These are phyloP conservation scores for Boloria euphrosyne DNA, from an alignment of 2,888 invertebrate genomes.

Conservation along the genomic window DNA sequence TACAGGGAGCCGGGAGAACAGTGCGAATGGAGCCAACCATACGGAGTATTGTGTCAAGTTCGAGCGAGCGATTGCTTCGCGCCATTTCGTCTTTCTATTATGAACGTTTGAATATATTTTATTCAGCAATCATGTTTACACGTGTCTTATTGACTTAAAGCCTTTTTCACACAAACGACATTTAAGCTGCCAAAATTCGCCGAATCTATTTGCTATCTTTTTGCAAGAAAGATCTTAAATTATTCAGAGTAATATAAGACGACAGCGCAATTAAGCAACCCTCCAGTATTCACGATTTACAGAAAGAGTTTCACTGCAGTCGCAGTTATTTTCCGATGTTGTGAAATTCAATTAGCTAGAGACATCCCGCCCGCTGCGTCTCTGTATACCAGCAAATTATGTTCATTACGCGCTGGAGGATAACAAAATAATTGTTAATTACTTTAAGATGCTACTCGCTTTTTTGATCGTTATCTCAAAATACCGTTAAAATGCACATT, in stretches of 20 bases:
- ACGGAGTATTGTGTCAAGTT: conserved; percentile 63
- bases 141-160: background rate
- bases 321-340: conserved; percentile 56
- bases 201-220: conserved; percentile 11
- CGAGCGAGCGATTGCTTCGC: conserved; percentile 69
- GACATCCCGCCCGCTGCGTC: conserved; percentile 50
- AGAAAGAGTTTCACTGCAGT: conserved; percentile 55
- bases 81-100: conserved; percentile 59
- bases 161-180: background rate
- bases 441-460: conserved; percentile 54
- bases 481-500: conserved; percentile 31
- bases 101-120: conserved; percentile 42
- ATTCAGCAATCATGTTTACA: conserved; percentile 22
- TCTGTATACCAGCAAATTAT: conserved; percentile 59
- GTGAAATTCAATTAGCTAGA: conserved; percentile 61
- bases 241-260: conserved; percentile 41
- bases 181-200: background rate
- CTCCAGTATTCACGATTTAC: conserved; percentile 45
- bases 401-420: conserved; percentile 56
- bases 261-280: conserved; percentile 43
- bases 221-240: conserved; percentile 35
- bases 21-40: conserved; percentile 70
- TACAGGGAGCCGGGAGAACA: conserved; percentile 58
- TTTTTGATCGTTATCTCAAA: conserved; percentile 39
- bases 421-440: conserved; percentile 60